These are phyloP conservation scores for Sarcophaga caerulescens DNA, from an alignment of 2,888 invertebrate genomes.

Conservation along the genomic window DNA sequence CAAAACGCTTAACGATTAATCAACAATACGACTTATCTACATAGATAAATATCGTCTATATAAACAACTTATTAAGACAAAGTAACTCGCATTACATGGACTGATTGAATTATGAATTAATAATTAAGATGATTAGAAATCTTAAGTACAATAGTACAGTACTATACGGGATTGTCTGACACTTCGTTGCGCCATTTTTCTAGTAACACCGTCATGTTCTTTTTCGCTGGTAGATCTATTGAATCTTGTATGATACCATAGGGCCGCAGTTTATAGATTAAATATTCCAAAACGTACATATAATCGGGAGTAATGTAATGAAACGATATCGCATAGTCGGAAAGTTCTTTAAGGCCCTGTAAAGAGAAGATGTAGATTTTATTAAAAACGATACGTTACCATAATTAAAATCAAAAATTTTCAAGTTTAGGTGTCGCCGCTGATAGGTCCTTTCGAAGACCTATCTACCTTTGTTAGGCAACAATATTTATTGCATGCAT, in stretches of 20 bases:
- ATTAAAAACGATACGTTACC: neutral
- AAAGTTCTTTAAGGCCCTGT: constrained; percentile 94
- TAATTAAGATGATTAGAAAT: neutral
- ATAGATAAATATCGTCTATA: too few species aligned
- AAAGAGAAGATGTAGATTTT: constrained; percentile 16
- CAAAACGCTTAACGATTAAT: neutral
- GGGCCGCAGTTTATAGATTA: constrained; percentile 94
- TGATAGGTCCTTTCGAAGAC: too few species aligned
- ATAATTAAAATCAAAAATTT: neutral
- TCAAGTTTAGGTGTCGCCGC: too few species aligned
- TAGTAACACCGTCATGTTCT: constrained; percentile 68
- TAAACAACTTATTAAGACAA: too few species aligned
- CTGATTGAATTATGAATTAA: neutral
- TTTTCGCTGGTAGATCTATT: constrained; percentile 66
- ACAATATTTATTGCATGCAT: too few species aligned
- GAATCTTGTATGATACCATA: constrained; percentile 82
- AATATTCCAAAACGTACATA: constrained; percentile 97
- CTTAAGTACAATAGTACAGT: too few species aligned
- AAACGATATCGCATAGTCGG: constrained; percentile 96
- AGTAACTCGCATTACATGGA: neutral
- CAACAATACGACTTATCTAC: neutral
- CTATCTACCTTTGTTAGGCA: too few species aligned
- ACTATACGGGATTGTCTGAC: constrained; percentile 69
- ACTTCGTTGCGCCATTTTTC: constrained; percentile 70
- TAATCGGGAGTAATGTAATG: constrained; percentile 95